Evolutionary conservation across 2,888 invertebrate species (phyloP), one percentile per base, ranked within the genome.

Genomic region (Leucoma salicis): DNA sequence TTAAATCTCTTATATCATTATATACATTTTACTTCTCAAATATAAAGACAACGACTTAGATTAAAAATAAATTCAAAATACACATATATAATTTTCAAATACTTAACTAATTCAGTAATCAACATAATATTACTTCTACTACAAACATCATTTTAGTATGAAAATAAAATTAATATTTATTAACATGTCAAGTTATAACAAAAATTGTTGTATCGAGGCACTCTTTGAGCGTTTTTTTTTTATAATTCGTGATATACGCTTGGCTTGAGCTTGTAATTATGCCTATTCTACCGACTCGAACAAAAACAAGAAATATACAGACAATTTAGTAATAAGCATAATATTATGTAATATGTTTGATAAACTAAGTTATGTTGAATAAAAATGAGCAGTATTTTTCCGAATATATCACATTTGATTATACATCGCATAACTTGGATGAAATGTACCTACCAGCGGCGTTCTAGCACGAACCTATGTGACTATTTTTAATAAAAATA

Each of bases 391-490:
- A 51, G 35, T 42, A 48, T 39, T 54, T 50, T 38, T 4, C 14
- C 12, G 5, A 36, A 48, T 39, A 51, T 57, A 57, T 57, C 58
- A 57, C 57, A 57, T 57, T 57, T 50, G 36, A 41, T 47, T 41
- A 42, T 35, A 57, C 40, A 42, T 45, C n/a, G n/a, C n/a, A n/a
- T n/a, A n/a, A n/a, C n/a, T n/a, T n/a, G n/a, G n/a, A n/a, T n/a
- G n/a, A n/a, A n/a, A n/a, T n/a, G n/a, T n/a, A n/a, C n/a, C n/a
- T n/a, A n/a, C n/a, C n/a, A n/a, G n/a, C n/a, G n/a, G n/a, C n/a
- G n/a, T n/a, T n/a, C n/a, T n/a, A n/a, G n/a, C n/a, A n/a, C n/a
- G n/a, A n/a, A n/a, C n/a, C n/a, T n/a, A n/a, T n/a, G n/a, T n/a
- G n/a, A n/a, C n/a, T n/a, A n/a, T n/a, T n/a, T n/a, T n/a, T n/a